Base-by-base conservation (phyloP, 35 echinoderm and acorn worm species). In the Heliocidaris erythrogramma region DNA sequence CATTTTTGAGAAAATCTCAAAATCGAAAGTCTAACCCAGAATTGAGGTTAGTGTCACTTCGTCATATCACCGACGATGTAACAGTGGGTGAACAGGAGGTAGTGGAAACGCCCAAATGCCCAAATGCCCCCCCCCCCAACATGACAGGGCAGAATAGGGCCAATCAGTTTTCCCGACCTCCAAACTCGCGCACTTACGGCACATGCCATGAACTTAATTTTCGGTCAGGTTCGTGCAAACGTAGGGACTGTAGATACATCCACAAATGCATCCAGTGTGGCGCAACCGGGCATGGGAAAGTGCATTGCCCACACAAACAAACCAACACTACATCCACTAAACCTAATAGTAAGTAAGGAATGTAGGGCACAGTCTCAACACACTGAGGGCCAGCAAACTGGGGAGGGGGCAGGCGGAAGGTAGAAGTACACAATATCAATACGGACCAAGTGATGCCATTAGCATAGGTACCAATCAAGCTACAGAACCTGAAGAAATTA, bases 231-330 rank as follows among this genome's bases (percentile, higher is more conserved):
- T 18, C 69, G 4, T 84, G 69, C n/a, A 84, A 14, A 1, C 69
- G 1, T 29, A 84, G 4, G 69, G 14, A 84, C 69, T 84, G 69
- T 84, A 14, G 69, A 84, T 84, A 84, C 69, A 84, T 84, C 14
- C 69, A 84, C 69, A 84, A 84, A 29, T 84, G 69, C n/a, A 84
- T 84, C 14, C 69, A 84, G 69, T 84, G 69, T 84, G 69, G 69
- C 14, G n/a, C 14, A 84, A 84, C 0, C 69, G 4, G 69, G 14
- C 69, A 84, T 29, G n/a, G n/a, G 4, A 84, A 84, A 84, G n/a
- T 29, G 0, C 69, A 84, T 16, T 84, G 1, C 69, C n/a, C 69
- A 4, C 1, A 29, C 69, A 84, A n/a, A n/a, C n/a, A n/a, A n/a
- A n/a, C n/a, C n/a, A n/a, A n/a, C n/a, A n/a, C n/a, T n/a, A 84